These are phyloP conservation scores for Patagioenas fasciata DNA, from an alignment of 2,113 vertebrate genomes.

Conservation along the genomic window DNA sequence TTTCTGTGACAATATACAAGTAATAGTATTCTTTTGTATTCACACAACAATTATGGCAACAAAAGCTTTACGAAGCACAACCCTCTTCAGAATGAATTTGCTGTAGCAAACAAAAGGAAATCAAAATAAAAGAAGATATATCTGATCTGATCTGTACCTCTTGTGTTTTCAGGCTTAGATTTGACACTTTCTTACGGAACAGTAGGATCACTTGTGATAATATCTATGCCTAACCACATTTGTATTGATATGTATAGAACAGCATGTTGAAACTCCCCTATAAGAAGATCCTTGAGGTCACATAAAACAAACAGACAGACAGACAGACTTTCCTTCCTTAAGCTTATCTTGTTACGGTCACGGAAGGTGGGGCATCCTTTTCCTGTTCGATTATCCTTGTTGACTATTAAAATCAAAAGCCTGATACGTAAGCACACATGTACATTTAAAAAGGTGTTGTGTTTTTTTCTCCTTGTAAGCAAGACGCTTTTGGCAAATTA, in stretches of 20 bases:
- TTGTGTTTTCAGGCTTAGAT: not conserved
- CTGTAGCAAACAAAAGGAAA: slow-evolving; percentile 25
- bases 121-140: slow-evolving; percentile 11
- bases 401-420: slow-evolving; percentile 40
- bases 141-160: not conserved
- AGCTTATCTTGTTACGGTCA: not conserved
- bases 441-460: not conserved
- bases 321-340: slow-evolving; percentile 20
- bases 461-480: not conserved
- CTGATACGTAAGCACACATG: not conserved
- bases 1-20: not conserved
- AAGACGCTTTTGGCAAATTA: slow-evolving; percentile 25
- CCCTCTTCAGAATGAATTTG: not conserved
- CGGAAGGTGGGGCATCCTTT: slow-evolving; percentile 1
- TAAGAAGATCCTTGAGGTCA: slow-evolving; percentile 43
- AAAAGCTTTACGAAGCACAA: slow-evolving; percentile 10
- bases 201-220: not conserved
- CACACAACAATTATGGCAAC: not conserved
- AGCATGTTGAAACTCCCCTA: not conserved
- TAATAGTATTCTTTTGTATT: not conserved
- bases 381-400: not conserved
- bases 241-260: slow-evolving; percentile 39
- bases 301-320: slow-evolving; percentile 11
- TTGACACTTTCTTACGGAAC: not conserved
- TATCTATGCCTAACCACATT: slow-evolving; percentile 24